These are phyloP conservation scores for Lagria hirta DNA, from an alignment of 2,888 invertebrate genomes.

Conservation along the genomic window DNA sequence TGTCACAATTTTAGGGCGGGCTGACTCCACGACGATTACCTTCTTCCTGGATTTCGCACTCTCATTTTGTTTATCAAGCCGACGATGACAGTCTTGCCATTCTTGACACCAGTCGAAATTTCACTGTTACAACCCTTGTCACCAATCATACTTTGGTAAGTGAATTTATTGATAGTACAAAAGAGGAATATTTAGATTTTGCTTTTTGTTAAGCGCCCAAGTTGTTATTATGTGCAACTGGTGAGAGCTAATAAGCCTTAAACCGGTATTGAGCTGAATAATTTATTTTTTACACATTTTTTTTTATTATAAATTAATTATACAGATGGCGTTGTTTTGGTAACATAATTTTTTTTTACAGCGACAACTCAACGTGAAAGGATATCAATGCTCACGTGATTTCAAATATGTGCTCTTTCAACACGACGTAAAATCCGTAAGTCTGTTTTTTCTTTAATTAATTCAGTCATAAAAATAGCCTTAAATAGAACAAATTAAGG, in stretches of 20 bases:
- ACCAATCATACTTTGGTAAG: slow-evolving; percentile 85
- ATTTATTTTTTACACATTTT: too few relatives aligned
- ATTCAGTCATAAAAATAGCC: too few relatives aligned
- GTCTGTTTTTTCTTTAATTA: too few relatives aligned
- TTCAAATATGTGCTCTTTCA: slow-evolving; percentile 84
- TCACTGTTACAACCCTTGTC: slow-evolving; percentile 73
- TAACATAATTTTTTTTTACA: slow-evolving; percentile 52
- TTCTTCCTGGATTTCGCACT: slow-evolving; percentile 79
- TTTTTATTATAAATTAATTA: too few relatives aligned
- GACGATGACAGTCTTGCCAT: slow-evolving; percentile 83
- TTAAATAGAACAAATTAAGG: too few relatives aligned
- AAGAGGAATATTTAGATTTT: background rate
- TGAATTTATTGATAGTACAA: slow-evolving; percentile 35
- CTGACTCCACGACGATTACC: slow-evolving; percentile 60
- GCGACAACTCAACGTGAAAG: slow-evolving; percentile 85
- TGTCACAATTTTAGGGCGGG: slow-evolving; percentile 45
- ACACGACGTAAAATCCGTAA: slow-evolving; percentile 86
- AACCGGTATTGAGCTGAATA: too few relatives aligned
- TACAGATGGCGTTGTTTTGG: too few relatives aligned
- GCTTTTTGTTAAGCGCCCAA: background rate
- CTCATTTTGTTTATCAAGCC: slow-evolving; percentile 82
- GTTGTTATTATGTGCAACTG: too few relatives aligned
- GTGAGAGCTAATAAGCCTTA: too few relatives aligned
- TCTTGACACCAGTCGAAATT: slow-evolving; percentile 75
- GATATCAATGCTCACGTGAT: slow-evolving; percentile 83